Evolutionary conservation across 2,113 vertebrate species (phyloP).

Genomic region (Henicopernis longicauda): DNA sequence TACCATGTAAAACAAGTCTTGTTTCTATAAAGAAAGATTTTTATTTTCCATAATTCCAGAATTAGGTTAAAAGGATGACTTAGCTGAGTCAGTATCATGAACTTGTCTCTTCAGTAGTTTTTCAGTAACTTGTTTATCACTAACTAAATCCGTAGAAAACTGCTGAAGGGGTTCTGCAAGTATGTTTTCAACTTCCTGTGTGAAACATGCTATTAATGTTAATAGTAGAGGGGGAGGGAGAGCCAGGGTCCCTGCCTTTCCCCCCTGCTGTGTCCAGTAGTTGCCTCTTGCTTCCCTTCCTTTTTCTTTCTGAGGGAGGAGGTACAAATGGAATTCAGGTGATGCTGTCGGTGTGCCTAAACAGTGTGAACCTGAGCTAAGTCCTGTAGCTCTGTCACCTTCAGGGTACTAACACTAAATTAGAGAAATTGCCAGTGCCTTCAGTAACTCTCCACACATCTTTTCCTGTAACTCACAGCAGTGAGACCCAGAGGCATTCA

Average conservation of each 20-base stretch:
- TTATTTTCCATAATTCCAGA: not conserved
- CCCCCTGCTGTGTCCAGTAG: rapidly evolving
- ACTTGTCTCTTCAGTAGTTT: not conserved
- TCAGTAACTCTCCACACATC: not conserved
- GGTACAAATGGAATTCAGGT: not conserved
- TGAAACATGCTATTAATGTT: not conserved
- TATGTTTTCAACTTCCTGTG: not conserved
- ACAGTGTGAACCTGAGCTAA: too few relatives aligned
- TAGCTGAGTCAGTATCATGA: not conserved
- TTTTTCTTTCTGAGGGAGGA: not conserved
- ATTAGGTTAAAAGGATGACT: not conserved
- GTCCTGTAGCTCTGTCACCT: not conserved
- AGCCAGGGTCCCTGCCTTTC: not conserved
- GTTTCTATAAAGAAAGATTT: not conserved
- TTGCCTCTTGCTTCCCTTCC: not conserved
- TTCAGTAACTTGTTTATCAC: not conserved
- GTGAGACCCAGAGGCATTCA: not conserved
- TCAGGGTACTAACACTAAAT: not conserved
- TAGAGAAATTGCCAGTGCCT: rapidly evolving
- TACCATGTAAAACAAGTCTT: not conserved
- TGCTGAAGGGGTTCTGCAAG: not conserved
- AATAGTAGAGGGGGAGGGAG: not conserved
- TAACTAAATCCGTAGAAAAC: not conserved
- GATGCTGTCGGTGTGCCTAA: not conserved
- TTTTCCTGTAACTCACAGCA: not conserved